Percentiles rank a stretch among this genome's conserved stretches.
These are phyloP conservation scores for Nephrotoma appendiculata DNA, from an alignment of 2,888 invertebrate genomes.

Conservation along the genomic window DNA sequence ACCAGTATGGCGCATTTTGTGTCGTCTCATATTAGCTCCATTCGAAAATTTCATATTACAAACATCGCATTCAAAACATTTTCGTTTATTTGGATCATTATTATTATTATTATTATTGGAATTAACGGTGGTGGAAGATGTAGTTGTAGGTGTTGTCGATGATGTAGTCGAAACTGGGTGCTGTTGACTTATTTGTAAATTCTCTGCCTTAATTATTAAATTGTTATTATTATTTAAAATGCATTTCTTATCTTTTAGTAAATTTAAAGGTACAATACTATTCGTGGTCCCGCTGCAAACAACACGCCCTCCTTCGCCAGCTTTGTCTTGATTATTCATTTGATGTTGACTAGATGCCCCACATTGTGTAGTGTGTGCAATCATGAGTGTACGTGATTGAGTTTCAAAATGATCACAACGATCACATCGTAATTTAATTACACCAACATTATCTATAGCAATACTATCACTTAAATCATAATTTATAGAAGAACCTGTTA, in stretches of 20 bases:
- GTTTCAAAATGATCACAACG: slow-evolving; percentile 76
- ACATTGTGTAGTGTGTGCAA: slow-evolving; percentile 59
- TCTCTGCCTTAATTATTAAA: slow-evolving; percentile 4
- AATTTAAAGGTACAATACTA: slow-evolving; percentile 15
- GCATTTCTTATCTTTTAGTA: slow-evolving; percentile 25
- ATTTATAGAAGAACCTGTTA: slow-evolving; percentile 13
- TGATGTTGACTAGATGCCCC: slow-evolving; percentile 24
- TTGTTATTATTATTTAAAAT: slow-evolving; percentile 5
- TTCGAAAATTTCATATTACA: slow-evolving; percentile 95
- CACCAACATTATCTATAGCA: not conserved
- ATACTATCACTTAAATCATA: slow-evolving; percentile 13
- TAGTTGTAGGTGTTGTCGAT: slow-evolving; percentile 14
- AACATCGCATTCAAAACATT: slow-evolving; percentile 88
- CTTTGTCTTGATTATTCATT: slow-evolving; percentile 33
- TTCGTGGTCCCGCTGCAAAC: slow-evolving; percentile 30
- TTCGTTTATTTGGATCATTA: slow-evolving; percentile 35
- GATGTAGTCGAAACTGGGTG: slow-evolving; percentile 6
- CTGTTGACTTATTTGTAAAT: slow-evolving; percentile 5
- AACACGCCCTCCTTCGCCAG: slow-evolving; percentile 25
- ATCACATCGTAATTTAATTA: slow-evolving; percentile 39
- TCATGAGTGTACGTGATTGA: slow-evolving; percentile 54
- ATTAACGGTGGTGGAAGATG: slow-evolving; percentile 4
- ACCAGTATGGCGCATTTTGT: slow-evolving; percentile 87
- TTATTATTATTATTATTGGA: slow-evolving; percentile 27
- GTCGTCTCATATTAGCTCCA: slow-evolving; percentile 89